Conservation (phyloP, 2,797 vertebrate species). For the Momotus momota region DNA sequence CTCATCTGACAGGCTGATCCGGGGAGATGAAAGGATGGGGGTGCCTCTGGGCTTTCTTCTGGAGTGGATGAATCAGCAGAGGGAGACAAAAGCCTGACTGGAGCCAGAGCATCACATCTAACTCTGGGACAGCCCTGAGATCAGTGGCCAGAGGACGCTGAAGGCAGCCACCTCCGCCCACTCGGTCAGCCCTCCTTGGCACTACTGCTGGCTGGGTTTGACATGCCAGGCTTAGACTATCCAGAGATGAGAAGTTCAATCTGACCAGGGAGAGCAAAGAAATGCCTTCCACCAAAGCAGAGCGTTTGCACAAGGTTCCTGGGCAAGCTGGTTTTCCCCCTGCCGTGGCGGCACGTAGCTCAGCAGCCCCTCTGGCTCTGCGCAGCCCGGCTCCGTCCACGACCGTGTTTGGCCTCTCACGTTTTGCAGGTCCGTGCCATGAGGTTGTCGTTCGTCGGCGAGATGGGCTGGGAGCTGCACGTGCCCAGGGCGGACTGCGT, state of each 20-base stretch:
- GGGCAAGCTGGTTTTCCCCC: background rate
- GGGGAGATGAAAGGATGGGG: background rate
- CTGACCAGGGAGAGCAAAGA: background rate
- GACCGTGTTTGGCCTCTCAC: background rate
- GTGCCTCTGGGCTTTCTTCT: background rate
- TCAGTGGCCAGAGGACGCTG: rapidly evolving
- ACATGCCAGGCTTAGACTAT: background rate
- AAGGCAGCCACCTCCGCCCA: background rate
- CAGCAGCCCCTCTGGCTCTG: rapidly evolving
- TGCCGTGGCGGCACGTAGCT: rapidly evolving
- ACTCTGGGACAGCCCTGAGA: background rate
- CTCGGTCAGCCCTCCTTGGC: background rate
- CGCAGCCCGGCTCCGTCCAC: rapidly evolving
- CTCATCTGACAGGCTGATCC: rapidly evolving
- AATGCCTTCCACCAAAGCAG: background rate
- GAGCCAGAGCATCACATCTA: background rate
- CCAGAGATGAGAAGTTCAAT: background rate
- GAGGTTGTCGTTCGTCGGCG: slow-evolving; percentile 93
- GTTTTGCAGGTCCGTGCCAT: slow-evolving; percentile 89
- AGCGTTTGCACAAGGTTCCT: rapidly evolving
- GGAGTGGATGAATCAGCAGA: slow-evolving; percentile 8
- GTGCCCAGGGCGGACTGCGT: slow-evolving; percentile 86
- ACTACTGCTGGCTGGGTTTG: rapidly evolving
- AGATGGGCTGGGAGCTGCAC: slow-evolving; percentile 98
- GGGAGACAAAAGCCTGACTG: slow-evolving; percentile 49